These are phyloP conservation scores for Cylindroiulus punctatus DNA, from an alignment of 2,888 invertebrate species.

Conservation along the genomic window DNA sequence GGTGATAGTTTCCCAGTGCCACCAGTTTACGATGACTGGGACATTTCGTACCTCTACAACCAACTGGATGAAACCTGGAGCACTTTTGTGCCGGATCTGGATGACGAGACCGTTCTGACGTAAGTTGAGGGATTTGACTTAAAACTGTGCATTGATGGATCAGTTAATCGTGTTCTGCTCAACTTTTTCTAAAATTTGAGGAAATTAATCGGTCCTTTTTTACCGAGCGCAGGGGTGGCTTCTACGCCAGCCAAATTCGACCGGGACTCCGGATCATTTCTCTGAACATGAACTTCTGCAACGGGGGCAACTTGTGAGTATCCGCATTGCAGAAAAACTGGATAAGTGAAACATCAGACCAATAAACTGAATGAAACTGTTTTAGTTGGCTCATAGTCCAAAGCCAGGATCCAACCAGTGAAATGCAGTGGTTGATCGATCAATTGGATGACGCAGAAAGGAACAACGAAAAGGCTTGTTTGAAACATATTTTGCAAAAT, in stretches of 20 bases:
- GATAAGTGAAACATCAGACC: too few species aligned
- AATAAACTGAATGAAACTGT: too few species aligned
- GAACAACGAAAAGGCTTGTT: slow-evolving; percentile 87
- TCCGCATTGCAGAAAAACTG: too few species aligned
- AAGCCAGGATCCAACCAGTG: slow-evolving; percentile 96
- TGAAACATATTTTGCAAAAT: not conserved
- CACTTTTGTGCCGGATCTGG: slow-evolving; percentile 63
- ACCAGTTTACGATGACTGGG: slow-evolving; percentile 49
- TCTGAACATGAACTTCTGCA: slow-evolving; percentile 67
- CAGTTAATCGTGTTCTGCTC: too few species aligned
- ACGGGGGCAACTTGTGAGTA: slow-evolving; percentile 60
- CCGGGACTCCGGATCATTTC: slow-evolving; percentile 66
- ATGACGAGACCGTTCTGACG: slow-evolving; percentile 54
- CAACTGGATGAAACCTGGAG: slow-evolving; percentile 65
- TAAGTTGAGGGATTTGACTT: not conserved
- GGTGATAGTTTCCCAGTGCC: slow-evolving; percentile 58
- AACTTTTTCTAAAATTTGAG: too few species aligned
- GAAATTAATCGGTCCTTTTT: too few species aligned
- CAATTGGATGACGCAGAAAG: slow-evolving; percentile 94
- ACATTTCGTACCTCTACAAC: slow-evolving; percentile 64
- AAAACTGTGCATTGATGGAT: too few species aligned
- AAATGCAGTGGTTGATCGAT: slow-evolving; percentile 94
- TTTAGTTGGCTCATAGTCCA: too few species aligned
- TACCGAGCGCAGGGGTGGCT: slow-evolving; percentile 68
- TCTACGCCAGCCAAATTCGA: slow-evolving; percentile 66